These are phyloP conservation scores for Lithobates pipiens DNA, from an alignment of 2,797 vertebrate species.

Conservation along the genomic window DNA sequence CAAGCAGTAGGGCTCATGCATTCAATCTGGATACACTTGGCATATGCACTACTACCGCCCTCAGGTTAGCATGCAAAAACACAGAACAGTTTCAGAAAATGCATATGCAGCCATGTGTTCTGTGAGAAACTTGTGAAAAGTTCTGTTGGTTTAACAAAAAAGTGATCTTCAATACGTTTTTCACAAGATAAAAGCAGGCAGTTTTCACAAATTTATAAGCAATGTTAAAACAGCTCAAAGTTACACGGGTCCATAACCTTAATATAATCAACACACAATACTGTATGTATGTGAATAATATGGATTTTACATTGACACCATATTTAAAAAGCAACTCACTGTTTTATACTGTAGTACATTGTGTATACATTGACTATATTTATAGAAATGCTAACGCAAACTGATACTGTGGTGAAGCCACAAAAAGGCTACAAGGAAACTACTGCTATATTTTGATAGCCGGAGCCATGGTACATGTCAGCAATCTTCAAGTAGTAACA, in stretches of 20 bases:
- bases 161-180: conserved; percentile 40
- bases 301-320: not conserved
- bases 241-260: not conserved
- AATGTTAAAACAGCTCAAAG: not conserved
- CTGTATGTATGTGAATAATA: not conserved
- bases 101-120: conserved; percentile 79
- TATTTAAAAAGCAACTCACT: not conserved
- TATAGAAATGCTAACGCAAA: not conserved
- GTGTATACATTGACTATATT: not conserved
- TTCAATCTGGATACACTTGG: conserved; percentile 82
- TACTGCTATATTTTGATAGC: no score
- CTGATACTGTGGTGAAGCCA: not conserved
- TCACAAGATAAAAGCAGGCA: conserved; percentile 39
- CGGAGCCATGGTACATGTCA: no score
- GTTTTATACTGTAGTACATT: not conserved
- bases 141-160: conserved; percentile 39
- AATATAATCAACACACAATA: not conserved
- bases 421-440: not conserved
- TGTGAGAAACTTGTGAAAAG: conserved; percentile 63
- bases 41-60: conserved; percentile 82
- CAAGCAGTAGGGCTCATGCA: conserved; percentile 93
- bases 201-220: not conserved
- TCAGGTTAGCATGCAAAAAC: conserved; percentile 89
- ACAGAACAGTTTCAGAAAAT: conserved; percentile 78
- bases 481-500: no score